Evolutionary conservation across 2,113 vertebrate species (phyloP), one percentile per base, ranked within the genome.

Genomic region (Stegastes partitus): DNA sequence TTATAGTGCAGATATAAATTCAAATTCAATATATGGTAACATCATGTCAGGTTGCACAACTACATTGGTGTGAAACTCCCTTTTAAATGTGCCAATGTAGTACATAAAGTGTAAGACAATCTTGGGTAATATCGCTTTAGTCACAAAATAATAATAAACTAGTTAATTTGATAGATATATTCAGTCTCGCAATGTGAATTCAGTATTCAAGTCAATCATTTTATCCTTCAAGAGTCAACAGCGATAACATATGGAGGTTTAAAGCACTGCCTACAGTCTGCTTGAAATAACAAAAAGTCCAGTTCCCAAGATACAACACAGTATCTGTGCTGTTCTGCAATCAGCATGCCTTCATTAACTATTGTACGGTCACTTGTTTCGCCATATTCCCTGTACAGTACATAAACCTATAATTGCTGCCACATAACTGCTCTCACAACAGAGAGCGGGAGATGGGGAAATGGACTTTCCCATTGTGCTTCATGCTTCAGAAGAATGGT

Each of bases 401-500:
- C 68, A 81, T 83, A 80, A 81, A 89, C 74, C 84, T 59, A 42
- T 87, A 90, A 90, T 89, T 82, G 77, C 79, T 68, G 72, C 65
- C 62, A 55, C 67, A 80, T 80, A 75, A 55, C 64, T 75, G 77
- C 54, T 85, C 68, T 76, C 54, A 61, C 25, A 71, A 49, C 22
- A 63, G 51, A 73, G 61, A 71, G 63, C 54, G 21, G 62, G 57
- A 62, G 75, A 84, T 34, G 54, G 55, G 25, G 56, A 82, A 67
- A 70, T 54, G 53, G 76, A 87, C 79, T 88, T 91, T 77, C 81
- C 71, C 82, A 88, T 86, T 76, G 83, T 75, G 77, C 87, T 88
- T 85, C 45, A 81, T 88, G 87, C 86, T 84, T 89, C 77, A 86
- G 91, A 93, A 95, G 95, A 95, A 96, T 92, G 87, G 91, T 86